A percentile compares a stretch with the other conserved stretches of the same genome.
Conservation (phyloP, 2,888 invertebrate species). For the Helicoverpa assulta region DNA sequence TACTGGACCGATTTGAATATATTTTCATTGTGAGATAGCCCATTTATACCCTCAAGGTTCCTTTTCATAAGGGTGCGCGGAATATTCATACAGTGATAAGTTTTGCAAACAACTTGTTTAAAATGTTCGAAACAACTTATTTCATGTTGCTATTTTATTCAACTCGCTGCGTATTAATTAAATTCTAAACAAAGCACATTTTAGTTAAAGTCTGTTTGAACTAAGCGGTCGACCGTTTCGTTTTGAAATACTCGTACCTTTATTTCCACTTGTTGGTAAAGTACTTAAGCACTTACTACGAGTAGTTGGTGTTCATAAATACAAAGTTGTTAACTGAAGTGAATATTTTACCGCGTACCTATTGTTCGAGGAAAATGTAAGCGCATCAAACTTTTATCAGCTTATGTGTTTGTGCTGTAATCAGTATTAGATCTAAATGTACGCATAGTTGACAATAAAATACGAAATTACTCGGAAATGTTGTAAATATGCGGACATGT, state of each 20-base stretch:
- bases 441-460: neutral
- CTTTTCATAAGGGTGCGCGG: neutral
- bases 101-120: neutral
- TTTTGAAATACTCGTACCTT: neutral
- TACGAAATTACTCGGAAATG: conserved; percentile 1
- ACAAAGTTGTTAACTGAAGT: neutral
- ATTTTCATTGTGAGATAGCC: no score
- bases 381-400: conserved; percentile 1
- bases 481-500: conserved; percentile 18
- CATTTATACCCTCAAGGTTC: no score
- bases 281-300: neutral
- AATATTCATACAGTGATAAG: no score
- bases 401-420: neutral
- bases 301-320: conserved; percentile 1
- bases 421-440: neutral
- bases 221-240: neutral
- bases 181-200: conserved; percentile 1
- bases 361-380: conserved; percentile 1
- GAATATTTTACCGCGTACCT: neutral
- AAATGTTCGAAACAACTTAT: neutral
- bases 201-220: conserved; percentile 9
- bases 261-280: neutral
- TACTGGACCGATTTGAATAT: no score
- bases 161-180: no score
- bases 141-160: neutral